These are phyloP conservation scores for Labrus mixtus DNA, from an alignment of 2,113 vertebrate species.

Conservation along the genomic window DNA sequence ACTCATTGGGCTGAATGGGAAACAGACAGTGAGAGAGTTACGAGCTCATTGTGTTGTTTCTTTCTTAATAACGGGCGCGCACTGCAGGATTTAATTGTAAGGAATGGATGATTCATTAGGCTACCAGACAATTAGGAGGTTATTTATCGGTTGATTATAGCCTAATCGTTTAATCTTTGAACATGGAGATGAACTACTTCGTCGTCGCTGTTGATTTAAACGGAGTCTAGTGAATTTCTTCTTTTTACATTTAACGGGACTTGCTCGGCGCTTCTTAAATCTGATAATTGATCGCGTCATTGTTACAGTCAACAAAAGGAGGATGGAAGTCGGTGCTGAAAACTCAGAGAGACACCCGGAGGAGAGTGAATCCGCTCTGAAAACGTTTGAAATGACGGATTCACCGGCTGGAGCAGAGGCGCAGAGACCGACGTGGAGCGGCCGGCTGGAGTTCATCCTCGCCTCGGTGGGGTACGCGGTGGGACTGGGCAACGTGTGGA, in stretches of 20 bases:
- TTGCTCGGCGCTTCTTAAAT: too few relatives aligned
- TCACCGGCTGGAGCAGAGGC: neutral
- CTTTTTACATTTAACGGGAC: too few relatives aligned
- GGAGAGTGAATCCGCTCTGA: conserved; percentile 12
- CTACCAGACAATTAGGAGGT: neutral
- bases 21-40: too few relatives aligned
- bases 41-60: too few relatives aligned
- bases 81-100: too few relatives aligned
- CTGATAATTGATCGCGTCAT: too few relatives aligned
- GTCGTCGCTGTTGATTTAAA: neutral
- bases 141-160: too few relatives aligned
- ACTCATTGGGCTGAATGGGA: too few relatives aligned
- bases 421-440: conserved; percentile 76
- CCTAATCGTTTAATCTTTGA: neutral
- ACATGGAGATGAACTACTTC: neutral
- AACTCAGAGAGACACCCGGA: conserved; percentile 14
- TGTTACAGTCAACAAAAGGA: neutral
- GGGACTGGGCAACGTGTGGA: conserved; percentile 84
- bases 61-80: too few relatives aligned
- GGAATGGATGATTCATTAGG: neutral
- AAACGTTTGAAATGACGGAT: neutral
- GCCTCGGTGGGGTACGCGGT: conserved; percentile 82
- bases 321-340: conserved; percentile 38
- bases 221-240: too few relatives aligned
- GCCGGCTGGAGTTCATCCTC: conserved; percentile 81